Percentiles rank a stretch among this genome's conserved stretches.
These are phyloP conservation scores for Caenorhabditis angaria DNA, from an alignment of 2,888 invertebrate species.

Conservation along the genomic window DNA sequence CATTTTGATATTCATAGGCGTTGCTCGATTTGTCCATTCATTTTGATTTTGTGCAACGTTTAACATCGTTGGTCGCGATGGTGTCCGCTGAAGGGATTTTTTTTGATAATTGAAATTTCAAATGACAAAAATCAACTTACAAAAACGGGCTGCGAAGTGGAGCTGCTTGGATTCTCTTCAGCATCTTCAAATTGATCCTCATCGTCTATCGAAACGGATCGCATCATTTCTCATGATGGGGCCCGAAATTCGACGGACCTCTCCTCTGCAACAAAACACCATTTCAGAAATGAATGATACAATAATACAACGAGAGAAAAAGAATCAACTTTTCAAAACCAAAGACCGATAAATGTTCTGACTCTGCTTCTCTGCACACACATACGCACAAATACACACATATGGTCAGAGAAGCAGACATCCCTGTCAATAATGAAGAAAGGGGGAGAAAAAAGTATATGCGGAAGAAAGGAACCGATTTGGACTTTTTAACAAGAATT, in stretches of 20 bases:
- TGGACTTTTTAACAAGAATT: background rate
- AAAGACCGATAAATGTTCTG: constrained; percentile 52
- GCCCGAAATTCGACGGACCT: background rate
- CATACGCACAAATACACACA: background rate
- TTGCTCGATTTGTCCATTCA: background rate
- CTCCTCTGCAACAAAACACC: background rate
- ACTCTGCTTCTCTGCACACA: background rate
- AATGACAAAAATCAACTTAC: background rate
- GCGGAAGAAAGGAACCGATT: constrained; percentile 3
- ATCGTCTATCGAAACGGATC: constrained; percentile 19
- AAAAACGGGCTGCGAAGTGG: constrained; percentile 9
- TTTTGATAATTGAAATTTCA: background rate
- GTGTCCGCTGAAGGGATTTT: constrained; percentile 2
- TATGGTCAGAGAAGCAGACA: constrained; percentile 32
- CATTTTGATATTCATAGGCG: background rate
- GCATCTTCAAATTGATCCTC: constrained; percentile 63
- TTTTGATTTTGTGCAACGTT: constrained; percentile 6
- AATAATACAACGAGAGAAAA: constrained; percentile 9
- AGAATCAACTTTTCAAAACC: constrained; percentile 35
- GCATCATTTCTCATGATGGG: constrained; percentile 28
- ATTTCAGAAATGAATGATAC: constrained; percentile 3
- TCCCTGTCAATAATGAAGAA: background rate
- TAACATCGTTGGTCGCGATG: constrained; percentile 24
- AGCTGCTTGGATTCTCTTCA: constrained; percentile 28
- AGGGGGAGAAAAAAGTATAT: constrained; percentile 18